These are phyloP conservation scores for Epinephelus fuscoguttatus DNA, from an alignment of 2,113 vertebrate genomes.

Conservation along the genomic window DNA sequence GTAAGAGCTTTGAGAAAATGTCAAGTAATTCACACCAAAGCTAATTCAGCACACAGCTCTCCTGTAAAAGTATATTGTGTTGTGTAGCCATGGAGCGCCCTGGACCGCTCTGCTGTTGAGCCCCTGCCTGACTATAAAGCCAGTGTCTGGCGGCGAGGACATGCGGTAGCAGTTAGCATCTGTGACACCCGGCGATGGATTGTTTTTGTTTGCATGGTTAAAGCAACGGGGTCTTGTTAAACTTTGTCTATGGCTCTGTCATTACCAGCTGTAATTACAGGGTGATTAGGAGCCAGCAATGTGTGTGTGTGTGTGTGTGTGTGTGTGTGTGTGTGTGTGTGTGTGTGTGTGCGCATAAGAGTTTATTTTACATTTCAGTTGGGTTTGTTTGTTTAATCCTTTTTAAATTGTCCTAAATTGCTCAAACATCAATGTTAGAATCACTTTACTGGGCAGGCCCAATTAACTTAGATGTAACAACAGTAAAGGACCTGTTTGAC, in stretches of 20 bases:
- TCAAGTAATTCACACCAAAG: conserved; percentile 42
- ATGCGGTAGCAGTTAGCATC: conserved; percentile 57
- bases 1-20: conserved; percentile 40
- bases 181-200: conserved; percentile 12
- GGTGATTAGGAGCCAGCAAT: conserved; percentile 47
- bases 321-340: conserved; percentile 25
- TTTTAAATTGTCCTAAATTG: conserved; percentile 21
- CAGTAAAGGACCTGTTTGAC: background rate
- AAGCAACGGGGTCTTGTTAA: conserved; percentile 57
- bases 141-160: conserved; percentile 26
- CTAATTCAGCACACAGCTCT: conserved; percentile 27
- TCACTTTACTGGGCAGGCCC: background rate
- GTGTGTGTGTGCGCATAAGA: background rate
- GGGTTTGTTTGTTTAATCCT: conserved; percentile 8
- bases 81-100: conserved; percentile 21
- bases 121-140: background rate
- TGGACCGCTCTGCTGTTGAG: background rate
- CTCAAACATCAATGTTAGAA: conserved; percentile 7
- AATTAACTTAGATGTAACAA: background rate
- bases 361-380: conserved; percentile 14
- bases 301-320: conserved; percentile 36
- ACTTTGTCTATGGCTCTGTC: conserved; percentile 49
- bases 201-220: conserved; percentile 63
- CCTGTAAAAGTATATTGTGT: conserved; percentile 14
- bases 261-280: conserved; percentile 70